Base-by-base conservation (phyloP, 2,797 vertebrate genomes). In the Lacerta bilineata region DNA sequence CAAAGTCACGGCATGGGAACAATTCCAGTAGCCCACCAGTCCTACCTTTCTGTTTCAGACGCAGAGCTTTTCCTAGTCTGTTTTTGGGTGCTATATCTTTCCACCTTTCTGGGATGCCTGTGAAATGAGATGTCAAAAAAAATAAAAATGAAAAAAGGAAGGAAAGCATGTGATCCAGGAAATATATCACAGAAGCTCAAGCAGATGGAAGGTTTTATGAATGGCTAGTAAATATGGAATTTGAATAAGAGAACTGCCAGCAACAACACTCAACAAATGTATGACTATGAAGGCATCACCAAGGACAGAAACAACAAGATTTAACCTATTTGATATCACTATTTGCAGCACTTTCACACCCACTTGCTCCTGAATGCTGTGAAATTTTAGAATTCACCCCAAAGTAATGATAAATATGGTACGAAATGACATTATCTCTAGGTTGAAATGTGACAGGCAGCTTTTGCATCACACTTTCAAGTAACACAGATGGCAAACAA, bases 41-140 rank as follows among this genome's bases (percentile, higher is more conserved):
- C 96, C 98, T 97, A 99, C 99, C 98, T 98, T 98, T 98, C 98
- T 90, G 97, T 96, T 93, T 98, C 98, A 96, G 98, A 82, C 93
- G 96, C 82, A 39, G 95, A 96, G 96, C 94, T 95, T 97, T 98
- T 99, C 96, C 97, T 98, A 97, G 97, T 96, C 94, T 97, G 97
- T 96, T 97, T 98, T 93, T 97, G 97, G 97, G 97, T 98, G 97
- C 97, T 98, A 96, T 97, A 97, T 97, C 97, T 98, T 96, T 98
- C 98, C 97, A 98, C 95, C 96, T 98, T 98, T 97, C 97, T 98
- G 96, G 97, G 97, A 95, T 98, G 98, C 97, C 98, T 99, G 97
- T 92, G 95, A 95, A 88, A 96, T 96, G 96, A 97, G 95, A 97
- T 95, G 96, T 94, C 96, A 96, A 95, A 94, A 97, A 96, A 95